Base-by-base conservation (phyloP, 2,797 vertebrate genomes). In the Alca torda region DNA sequence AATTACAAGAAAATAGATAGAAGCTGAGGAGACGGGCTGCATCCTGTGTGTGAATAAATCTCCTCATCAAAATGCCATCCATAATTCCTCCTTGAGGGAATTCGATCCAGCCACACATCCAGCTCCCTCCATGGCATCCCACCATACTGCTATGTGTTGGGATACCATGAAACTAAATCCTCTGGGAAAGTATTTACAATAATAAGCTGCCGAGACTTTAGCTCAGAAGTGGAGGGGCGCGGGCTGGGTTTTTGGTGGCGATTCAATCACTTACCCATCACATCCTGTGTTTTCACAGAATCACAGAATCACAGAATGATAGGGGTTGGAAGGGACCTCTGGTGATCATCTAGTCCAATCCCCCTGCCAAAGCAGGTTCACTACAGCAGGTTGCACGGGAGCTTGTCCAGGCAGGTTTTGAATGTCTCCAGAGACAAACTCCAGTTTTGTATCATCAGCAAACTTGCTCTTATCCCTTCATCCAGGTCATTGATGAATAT, bases 1-100 rank as follows among this genome's bases (percentile, higher is more conserved):
- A 95, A 97, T 96, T 97, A 91, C 78, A 95, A 89, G 72, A 93
- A 96, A 95, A 94, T 92, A 84, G 79, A 77, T 70, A 37, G 84
- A 76, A 95, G 73, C 59, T 90, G 89, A 94, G 82, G 68, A 93
- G 64, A 61, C 65, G 4, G 46, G 26, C 63, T 94, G 70, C 57
- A 90, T 69, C 45, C 45, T 3, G 4, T 91, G 90, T 43, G 48
- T 84, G 84, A 94, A 95, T 89, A 95, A 79, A 89, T 80, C 48
- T 94, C 57, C 69, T 92, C 79, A 63, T 93, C 87, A 89, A 67
- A 60, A 67, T 6, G 6, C 64, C 3, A 9, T 14, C 65, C 0
- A 0, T 77, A 83, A 87, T 92, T 51, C 33, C 45, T 87, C 54
- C 41, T 78, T 88, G 63, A 41, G 46, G 39, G 82, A 83, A 75